These are phyloP conservation scores for Tetraneura akinire DNA, from an alignment of 1,140 invertebrate genomes.

Conservation along the genomic window DNA sequence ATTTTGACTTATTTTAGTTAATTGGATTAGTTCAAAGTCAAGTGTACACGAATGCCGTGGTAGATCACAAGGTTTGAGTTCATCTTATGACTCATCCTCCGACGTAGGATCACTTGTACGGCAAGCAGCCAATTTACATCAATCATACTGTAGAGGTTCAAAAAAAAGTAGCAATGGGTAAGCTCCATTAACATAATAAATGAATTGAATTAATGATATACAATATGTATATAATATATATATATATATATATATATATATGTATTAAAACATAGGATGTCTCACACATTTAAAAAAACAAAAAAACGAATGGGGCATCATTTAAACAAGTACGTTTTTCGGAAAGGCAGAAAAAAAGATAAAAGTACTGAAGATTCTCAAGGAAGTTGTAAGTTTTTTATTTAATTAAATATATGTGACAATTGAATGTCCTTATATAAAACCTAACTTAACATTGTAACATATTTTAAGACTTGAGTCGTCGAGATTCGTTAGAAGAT, in stretches of 20 bases:
- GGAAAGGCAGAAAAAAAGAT: slow-evolving; percentile 76
- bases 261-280: slow-evolving; percentile 61
- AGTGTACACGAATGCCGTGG: slow-evolving; percentile 53
- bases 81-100: slow-evolving; percentile 65
- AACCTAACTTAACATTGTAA: background rate
- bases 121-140: slow-evolving; percentile 55
- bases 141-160: slow-evolving; percentile 56
- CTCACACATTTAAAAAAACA: slow-evolving; percentile 69
- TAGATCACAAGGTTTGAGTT: slow-evolving; percentile 63
- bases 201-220: background rate
- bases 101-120: slow-evolving; percentile 59
- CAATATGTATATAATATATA: background rate
- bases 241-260: background rate
- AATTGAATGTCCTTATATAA: too few species aligned
- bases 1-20: background rate
- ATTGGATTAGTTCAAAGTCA: slow-evolving; percentile 47
- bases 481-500: slow-evolving; percentile 78
- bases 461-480: slow-evolving; percentile 70
- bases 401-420: background rate
- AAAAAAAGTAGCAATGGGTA: slow-evolving; percentile 57
- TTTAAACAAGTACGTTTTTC: slow-evolving; percentile 74
- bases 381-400: slow-evolving; percentile 68
- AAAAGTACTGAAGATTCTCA: slow-evolving; percentile 81
- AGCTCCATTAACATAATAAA: too few species aligned
- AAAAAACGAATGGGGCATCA: slow-evolving; percentile 83